These are phyloP conservation scores for Styela plicata DNA, from an alignment of 23 tunicate species.

Conservation along the genomic window DNA sequence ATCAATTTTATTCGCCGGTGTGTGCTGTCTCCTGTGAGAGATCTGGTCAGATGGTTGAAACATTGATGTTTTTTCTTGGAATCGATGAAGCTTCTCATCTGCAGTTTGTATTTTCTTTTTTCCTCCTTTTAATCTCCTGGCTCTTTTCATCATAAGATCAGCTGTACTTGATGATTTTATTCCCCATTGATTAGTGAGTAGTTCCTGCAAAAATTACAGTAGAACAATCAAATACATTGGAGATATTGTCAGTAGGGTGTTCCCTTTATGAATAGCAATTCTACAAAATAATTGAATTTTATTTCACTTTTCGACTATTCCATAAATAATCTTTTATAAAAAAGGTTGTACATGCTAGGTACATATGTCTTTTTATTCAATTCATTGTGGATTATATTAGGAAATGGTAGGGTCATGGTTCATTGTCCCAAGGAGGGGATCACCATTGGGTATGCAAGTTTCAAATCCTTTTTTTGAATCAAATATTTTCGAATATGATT, in stretches of 20 bases:
- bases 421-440: too few relatives aligned
- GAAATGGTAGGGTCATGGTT: too few relatives aligned
- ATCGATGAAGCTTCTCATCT: conserved; percentile 50
- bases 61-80: conserved; percentile 41
- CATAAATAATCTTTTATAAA: too few relatives aligned
- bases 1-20: conserved; percentile 38
- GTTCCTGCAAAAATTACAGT: conserved; percentile 43
- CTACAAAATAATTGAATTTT: too few relatives aligned
- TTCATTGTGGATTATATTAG: too few relatives aligned
- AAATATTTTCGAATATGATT: too few relatives aligned
- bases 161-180: conserved; percentile 36
- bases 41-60: background rate
- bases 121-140: conserved; percentile 63
- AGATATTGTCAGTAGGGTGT: background rate
- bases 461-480: too few relatives aligned
- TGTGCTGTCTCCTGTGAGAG: conserved; percentile 14
- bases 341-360: too few relatives aligned
- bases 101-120: conserved; percentile 48
- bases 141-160: conserved; percentile 73
- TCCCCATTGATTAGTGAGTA: conserved; percentile 72
- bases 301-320: too few relatives aligned
- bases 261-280: too few relatives aligned
- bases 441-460: too few relatives aligned
- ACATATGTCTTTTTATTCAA: too few relatives aligned
- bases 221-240: background rate